phyloP scores from a whole-genome alignment of 2,113 vertebrate genomes.

The Ibidorhyncha struthersii region DNA sequence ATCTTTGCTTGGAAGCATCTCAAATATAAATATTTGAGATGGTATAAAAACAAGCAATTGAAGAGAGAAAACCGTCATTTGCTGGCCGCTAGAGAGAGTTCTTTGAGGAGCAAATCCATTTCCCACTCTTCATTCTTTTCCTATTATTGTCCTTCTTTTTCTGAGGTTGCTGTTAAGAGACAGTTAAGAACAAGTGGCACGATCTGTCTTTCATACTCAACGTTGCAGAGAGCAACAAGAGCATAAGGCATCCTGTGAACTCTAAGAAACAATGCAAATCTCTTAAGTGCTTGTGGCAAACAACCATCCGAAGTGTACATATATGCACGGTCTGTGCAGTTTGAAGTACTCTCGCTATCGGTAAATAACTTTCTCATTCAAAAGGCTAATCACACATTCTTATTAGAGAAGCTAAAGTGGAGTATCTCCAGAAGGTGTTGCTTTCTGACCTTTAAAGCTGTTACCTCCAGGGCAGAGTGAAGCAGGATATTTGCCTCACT shows the following conservation, averaged over 20 bases:
- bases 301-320: rapidly evolving
- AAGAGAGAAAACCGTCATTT: background rate
- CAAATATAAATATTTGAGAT: background rate
- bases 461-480: slow-evolving; percentile 21
- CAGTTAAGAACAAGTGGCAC: background rate
- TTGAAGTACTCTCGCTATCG: background rate
- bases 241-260: background rate
- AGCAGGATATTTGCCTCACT: slow-evolving; percentile 42
- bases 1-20: background rate
- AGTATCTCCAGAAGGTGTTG: background rate
- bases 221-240: background rate
- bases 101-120: background rate
- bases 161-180: background rate
- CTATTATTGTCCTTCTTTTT: background rate
- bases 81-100: no score
- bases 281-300: background rate
- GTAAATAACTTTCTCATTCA: background rate
- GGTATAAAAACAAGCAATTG: background rate
- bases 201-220: background rate
- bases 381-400: background rate
- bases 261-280: background rate
- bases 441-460: slow-evolving; percentile 56
- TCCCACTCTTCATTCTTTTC: background rate
- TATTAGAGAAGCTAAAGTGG: background rate
- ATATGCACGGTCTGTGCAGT: background rate